Evolutionary conservation across 2,888 invertebrate genomes (phyloP), one percentile per base, ranked within the genome.

Genomic region (Cybosia mesomella): DNA sequence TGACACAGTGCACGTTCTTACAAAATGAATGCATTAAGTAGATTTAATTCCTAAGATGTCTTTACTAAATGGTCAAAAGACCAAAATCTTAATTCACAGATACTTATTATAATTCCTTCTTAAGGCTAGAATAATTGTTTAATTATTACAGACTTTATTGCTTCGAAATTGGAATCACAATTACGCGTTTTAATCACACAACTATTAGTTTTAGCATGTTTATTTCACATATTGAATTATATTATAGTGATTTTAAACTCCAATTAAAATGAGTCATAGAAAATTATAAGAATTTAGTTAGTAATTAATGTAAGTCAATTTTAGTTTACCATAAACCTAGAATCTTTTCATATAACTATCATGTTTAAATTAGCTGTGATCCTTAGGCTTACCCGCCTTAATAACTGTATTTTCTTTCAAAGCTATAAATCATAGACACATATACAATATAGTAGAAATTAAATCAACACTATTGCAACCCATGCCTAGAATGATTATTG

Each of bases 141-240:
- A 78, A 58, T 21, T 69, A 67, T 11, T 57, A 58, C 66, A 64
- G 2, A 69, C 65, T 36, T 70, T 79, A 79, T 76, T 77, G 73
- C 71, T 71, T 68, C 64, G 55, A 54, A 18, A 10, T 76, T 73
- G 71, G 64, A 62, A 67, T 71, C 65, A 67, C 62, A 62, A 65
- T 67, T 70, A 63, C 53, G 55, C n/a, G 21, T 8, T 49, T 18
- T 49, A 49, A 24, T 61, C 39, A 43, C 24, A 61, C n/a, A 24
- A 24, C n/a, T 60, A 43, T 15, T 10, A 24, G 15, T 39, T 15
- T 4, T 28, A 28, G 28, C 28, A 28, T 28, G 28, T 28, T 28
- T 4, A 5, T 28, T 28, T 28, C 8, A 22, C 13, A 21, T 4
- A 55, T 55, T 22, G n/a, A 22, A 21, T 15, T 15, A 28, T 28